Base-by-base conservation (phyloP, 2,797 vertebrate genomes). In the Ambastaia sidthimunki region DNA sequence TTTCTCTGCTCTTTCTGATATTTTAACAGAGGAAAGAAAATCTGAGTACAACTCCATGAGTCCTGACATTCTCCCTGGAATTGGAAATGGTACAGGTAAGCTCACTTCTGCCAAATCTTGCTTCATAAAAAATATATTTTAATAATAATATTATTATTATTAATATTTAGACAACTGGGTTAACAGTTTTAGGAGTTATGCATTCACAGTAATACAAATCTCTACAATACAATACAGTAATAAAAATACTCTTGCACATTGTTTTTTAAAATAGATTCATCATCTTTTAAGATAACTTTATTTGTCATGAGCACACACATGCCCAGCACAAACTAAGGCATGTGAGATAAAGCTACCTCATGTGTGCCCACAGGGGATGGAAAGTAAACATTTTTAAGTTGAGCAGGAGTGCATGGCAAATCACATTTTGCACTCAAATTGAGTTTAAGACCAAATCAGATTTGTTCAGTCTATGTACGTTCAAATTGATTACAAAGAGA, bases 41-140 rank as follows among this genome's bases (percentile, higher is more conserved):
- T 95, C 95, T 47, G 95, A 96, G 72, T 96, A 94, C 85, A 94
- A 95, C 89, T 90, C 93, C 86, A 85, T 95, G 88, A 94, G 94
- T 89, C 94, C 94, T 50, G 94, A 96, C 90, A 92, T 91, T 70
- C 94, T 95, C 82, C 94, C 94, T 85, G 90, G 91, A 81, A 80
- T 92, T 71, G 93, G 93, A 90, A 95, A 96, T 70, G 91, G 91
- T 89, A 91, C 95, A 96, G 96, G 96, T 98, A 92, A 94, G 93
- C 69, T 93, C 90, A 91, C 90, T 15, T 79, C 37, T 62, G n/a
- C 41, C 10, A 10, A 44, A 44, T 44, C 41, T 11, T 44, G 41
- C 41, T 44, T 44, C 41, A 44, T 44, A 11, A 10, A 10, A 10
- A 2, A 44, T 44, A 44, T 37, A 5, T 31, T 4, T 31, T 7